Conservation (phyloP, 2,797 vertebrate species). For the Sebastolobus alascanus region DNA sequence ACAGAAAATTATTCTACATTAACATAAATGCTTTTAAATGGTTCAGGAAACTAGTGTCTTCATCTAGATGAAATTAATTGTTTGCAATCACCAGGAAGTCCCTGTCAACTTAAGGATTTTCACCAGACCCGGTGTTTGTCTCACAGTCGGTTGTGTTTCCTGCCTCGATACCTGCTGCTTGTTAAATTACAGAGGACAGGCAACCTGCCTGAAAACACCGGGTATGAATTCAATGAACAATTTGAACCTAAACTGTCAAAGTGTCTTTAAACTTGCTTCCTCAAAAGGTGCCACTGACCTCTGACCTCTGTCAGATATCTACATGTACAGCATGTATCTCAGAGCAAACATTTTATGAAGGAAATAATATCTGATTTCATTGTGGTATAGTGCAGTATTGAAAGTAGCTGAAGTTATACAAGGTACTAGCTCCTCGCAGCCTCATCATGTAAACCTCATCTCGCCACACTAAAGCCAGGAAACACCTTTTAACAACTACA, state of each 20-base stretch:
- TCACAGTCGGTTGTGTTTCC: constrained; percentile 6
- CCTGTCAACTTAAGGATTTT: not conserved
- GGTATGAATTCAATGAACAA: not conserved
- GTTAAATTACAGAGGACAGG: constrained; percentile 34
- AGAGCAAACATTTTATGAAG: not conserved
- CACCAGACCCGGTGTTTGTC: not conserved
- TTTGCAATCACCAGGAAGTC: not conserved
- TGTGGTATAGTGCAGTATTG: not conserved
- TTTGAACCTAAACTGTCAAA: constrained; percentile 13
- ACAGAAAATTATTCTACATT: not conserved
- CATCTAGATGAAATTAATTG: not conserved
- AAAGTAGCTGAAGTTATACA: not conserved
- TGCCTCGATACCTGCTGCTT: constrained; percentile 15
- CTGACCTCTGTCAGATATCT: not conserved
- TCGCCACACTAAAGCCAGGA: not conserved
- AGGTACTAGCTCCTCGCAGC: not conserved
- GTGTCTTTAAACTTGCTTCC: not conserved
- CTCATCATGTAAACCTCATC: not conserved
- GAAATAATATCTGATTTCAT: not conserved
- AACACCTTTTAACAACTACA: not conserved
- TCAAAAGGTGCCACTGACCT: not conserved
- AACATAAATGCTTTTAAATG: not conserved
- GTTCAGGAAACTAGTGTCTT: not conserved
- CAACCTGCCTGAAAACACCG: not conserved
- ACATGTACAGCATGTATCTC: no score